Percentiles rank a stretch among this genome's conserved stretches.
Evolutionary conservation across 1,140 invertebrate species (phyloP).

Genomic region (Drosophila baimaii): DNA sequence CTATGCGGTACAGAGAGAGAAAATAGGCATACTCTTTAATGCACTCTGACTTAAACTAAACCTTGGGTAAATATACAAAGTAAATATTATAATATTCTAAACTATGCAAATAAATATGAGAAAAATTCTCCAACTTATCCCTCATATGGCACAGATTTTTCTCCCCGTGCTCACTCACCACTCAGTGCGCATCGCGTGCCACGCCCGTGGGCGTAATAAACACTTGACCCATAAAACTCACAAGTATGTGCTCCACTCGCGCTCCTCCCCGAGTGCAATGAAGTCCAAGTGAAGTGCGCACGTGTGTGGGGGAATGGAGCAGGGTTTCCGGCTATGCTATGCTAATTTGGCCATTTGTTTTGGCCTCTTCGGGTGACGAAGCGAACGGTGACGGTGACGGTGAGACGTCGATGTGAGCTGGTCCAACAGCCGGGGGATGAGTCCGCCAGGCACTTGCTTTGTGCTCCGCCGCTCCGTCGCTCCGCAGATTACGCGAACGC

Average conservation of each 20-base stretch:
- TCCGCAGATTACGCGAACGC: constrained; percentile 49
- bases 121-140: too few relatives aligned
- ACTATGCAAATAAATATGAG: too few relatives aligned
- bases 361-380: constrained; percentile 20
- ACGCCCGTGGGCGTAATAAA: constrained; percentile 79
- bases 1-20: not conserved
- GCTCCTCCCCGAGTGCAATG: constrained; percentile 65
- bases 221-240: constrained; percentile 79
- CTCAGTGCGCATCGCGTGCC: constrained; percentile 34
- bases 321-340: constrained; percentile 30
- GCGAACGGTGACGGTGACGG: constrained; percentile 12
- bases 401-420: constrained; percentile 12
- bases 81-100: not conserved
- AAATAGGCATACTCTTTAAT: not conserved
- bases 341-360: constrained; percentile 79
- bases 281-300: constrained; percentile 79
- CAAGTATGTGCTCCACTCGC: constrained; percentile 71
- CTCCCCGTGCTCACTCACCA: not conserved
- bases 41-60: too few relatives aligned
- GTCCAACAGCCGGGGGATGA: not conserved
- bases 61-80: too few relatives aligned
- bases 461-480: constrained; percentile 24
- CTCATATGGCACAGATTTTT: not conserved
- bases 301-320: constrained; percentile 47
- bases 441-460: constrained; percentile 59